Conservation (phyloP, 2,113 vertebrate species). For the Chrysemys picta region DNA sequence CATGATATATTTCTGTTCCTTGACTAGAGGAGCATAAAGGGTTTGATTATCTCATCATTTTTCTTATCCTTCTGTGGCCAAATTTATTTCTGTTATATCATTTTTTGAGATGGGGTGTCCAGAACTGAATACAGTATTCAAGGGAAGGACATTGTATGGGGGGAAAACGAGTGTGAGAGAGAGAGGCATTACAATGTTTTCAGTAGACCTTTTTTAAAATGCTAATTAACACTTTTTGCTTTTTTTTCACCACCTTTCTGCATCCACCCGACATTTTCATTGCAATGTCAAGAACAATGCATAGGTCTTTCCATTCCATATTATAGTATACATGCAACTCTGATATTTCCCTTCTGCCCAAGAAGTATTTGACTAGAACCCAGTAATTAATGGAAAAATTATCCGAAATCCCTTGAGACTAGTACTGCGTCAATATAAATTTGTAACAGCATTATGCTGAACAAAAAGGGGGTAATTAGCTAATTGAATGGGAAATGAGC, state of each 20-base stretch:
- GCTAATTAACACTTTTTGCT: fast-evolving
- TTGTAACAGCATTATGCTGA: constrained; percentile 55
- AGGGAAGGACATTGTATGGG: background rate
- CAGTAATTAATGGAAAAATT: constrained; percentile 48
- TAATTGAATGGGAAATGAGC: constrained; percentile 53
- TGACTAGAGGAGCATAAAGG: background rate
- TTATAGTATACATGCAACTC: constrained; percentile 47
- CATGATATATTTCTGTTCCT: background rate
- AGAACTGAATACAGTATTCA: background rate
- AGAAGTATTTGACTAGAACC: constrained; percentile 43
- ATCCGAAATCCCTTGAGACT: constrained; percentile 47
- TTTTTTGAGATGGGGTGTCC: background rate
- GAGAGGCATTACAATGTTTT: background rate
- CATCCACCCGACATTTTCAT: constrained; percentile 21
- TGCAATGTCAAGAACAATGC: constrained; percentile 36
- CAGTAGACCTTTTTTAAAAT: background rate
- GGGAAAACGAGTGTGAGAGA: fast-evolving
- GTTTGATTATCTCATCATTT: background rate
- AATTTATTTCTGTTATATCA: background rate
- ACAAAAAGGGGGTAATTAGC: constrained; percentile 56
- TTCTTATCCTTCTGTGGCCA: background rate
- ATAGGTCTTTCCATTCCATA: constrained; percentile 59
- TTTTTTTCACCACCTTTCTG: background rate
- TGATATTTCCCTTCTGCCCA: constrained; percentile 58
- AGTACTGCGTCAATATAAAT: constrained; percentile 60